Percentiles rank a stretch among this genome's conserved stretches.
Conservation (phyloP, 2,888 invertebrate species). For the Terebella lapidaria region DNA sequence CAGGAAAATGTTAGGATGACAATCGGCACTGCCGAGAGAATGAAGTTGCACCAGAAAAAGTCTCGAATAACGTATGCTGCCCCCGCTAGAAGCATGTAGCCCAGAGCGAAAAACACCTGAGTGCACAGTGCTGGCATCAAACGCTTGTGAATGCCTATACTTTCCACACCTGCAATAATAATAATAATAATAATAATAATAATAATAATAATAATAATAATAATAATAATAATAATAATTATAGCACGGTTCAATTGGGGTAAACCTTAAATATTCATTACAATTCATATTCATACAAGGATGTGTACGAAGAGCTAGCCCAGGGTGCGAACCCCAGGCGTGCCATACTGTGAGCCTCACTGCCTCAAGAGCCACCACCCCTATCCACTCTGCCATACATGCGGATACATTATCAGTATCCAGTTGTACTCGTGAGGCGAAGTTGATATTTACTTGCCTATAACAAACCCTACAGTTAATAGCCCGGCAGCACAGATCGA, state of each 20-base stretch:
- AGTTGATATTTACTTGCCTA: conserved; percentile 30
- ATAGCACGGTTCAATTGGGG: too few relatives aligned
- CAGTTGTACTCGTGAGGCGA: too few relatives aligned
- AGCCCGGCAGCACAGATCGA: conserved; percentile 31
- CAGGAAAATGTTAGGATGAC: background rate
- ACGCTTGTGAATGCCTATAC: background rate
- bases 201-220: too few relatives aligned
- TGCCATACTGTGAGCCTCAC: too few relatives aligned
- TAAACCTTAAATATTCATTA: too few relatives aligned
- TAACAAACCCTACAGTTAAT: conserved; percentile 34
- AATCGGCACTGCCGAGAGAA: background rate
- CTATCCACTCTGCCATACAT: too few relatives aligned
- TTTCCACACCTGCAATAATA: background rate
- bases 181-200: background rate
- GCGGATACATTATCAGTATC: too few relatives aligned
- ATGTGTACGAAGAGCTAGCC: too few relatives aligned
- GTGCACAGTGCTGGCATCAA: background rate
- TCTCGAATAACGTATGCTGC: background rate
- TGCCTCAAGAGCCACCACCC: too few relatives aligned
- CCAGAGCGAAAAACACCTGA: background rate
- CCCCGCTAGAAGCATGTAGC: background rate
- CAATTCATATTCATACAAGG: too few relatives aligned
- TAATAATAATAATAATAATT: too few relatives aligned
- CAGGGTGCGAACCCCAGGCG: too few relatives aligned
- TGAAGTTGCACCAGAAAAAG: background rate